Base-by-base conservation (phyloP, 2,888 invertebrate genomes). In the Plutella xylostella region DNA sequence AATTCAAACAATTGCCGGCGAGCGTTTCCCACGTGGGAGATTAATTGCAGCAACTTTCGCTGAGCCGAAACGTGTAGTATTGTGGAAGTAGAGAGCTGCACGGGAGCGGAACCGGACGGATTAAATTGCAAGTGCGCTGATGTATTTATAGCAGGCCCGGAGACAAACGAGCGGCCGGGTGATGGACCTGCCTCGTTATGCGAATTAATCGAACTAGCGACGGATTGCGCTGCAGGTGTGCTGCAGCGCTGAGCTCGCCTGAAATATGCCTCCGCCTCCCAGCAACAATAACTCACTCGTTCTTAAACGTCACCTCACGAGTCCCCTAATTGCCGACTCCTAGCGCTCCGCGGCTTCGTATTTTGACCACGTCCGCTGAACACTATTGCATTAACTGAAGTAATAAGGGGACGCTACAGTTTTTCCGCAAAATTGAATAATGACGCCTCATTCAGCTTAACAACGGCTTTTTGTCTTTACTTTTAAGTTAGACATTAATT, bases 181-280 rank as follows among this genome's bases (percentile, higher is more conserved):
- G 82, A 83, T 82, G 82, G 82, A 82, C 79, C 77, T 68, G 72
- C 71, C 82, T 82, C 82, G 82, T 83, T 83, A 82, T 82, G 73
- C 72, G 79, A 79, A 82, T 83, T 83, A 83, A 83, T 83, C 83
- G 82, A 77, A 80, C 70, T 72, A 70, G 73, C 72, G 72, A 63
- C 68, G 63, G 65, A 68, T 67, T 42, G 45, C 42, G 42, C 31
- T 39, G 39, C 44, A 42, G 45, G 35, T 22, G 70, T 66, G 65
- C 79, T 78, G 80, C 82, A 80, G 82, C 66, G 74, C 55, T 56
- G 61, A 65, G 15, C 68, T n/a, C 65, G 66, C 66, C 72, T 76
- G 73, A 77, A 77, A 78, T 76, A 75, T 76, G 68, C 69, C 52
- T 49, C 52, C 55, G 51, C 51, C 54, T 56, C 51, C 50, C 51